A percentile compares a stretch with the other conserved stretches of the same genome.
These are phyloP conservation scores for Tipula helvola DNA, from an alignment of 2,888 invertebrate genomes.

Conservation along the genomic window DNA sequence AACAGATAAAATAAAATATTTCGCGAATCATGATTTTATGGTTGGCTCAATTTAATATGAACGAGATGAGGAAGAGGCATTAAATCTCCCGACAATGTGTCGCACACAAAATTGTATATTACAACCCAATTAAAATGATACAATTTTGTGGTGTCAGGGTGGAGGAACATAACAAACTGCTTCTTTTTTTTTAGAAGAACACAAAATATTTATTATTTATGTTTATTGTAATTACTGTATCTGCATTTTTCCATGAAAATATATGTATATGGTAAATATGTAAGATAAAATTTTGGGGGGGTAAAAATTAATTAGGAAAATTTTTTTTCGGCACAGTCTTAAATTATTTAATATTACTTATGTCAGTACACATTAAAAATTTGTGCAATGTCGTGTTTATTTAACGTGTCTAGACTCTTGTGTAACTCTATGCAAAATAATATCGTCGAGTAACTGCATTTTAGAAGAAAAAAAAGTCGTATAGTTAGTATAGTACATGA, in stretches of 20 bases:
- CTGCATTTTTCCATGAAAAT: not conserved
- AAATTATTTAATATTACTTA: not conserved
- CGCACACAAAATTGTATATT: not conserved
- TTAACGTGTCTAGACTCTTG: not conserved
- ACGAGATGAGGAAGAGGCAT: not conserved
- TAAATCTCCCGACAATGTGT: not conserved
- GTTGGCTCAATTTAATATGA: not conserved
- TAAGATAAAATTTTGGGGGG: not conserved
- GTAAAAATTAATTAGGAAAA: not conserved
- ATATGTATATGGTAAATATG: not conserved
- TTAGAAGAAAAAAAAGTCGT: not conserved
- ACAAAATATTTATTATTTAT: not conserved
- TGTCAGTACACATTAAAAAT: not conserved
- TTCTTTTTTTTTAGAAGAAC: not conserved
- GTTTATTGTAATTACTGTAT: conserved; percentile 4
- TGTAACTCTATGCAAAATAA: not conserved
- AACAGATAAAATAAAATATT: not conserved
- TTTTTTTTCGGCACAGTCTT: not conserved
- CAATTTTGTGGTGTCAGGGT: not conserved
- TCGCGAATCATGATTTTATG: not conserved
- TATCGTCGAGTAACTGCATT: not conserved
- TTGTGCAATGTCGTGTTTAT: not conserved
- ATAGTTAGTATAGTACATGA: not conserved
- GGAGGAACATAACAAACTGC: not conserved
- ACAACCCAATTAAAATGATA: not conserved